Evolutionary conservation across 37 sponge, comb jelly and placozoan species (phyloP), one percentile per base, ranked within the genome.

Genomic region (Geodia barretti): DNA sequence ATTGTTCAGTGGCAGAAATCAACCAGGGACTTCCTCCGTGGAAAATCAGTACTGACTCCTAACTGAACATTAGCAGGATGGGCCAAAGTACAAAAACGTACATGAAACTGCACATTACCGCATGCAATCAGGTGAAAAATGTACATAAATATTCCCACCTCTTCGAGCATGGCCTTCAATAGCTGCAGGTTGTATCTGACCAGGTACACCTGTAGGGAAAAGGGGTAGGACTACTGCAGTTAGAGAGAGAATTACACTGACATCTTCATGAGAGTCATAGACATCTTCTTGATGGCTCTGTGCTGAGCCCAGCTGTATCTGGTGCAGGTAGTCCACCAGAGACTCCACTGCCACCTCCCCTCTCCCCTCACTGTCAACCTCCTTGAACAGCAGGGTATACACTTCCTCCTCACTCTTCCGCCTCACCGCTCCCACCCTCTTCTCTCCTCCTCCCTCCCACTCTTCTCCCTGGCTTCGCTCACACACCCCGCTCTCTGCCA

Each of bases 141-240:
- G n/a, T n/a, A n/a, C n/a, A n/a, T n/a, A n/a, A n/a, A n/a, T n/a
- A n/a, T n/a, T n/a, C 54, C 7, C 14, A 47, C 54, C 25, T 86
- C 80, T 47, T n/a, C n/a, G 32, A 88, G 40, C 89, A 88, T 88
- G 35, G 78, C 69, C 79, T 78, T 68, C 21, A 88, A 54, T 23
- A 83, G 63, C n/a, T 78, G 81, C 0, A 88, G 79, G 68, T 88
- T 78, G 77, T 88, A 88, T 37, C 65, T 38, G 38, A 81, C 60
- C 34, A 60, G 39, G 28, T 74, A 70, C 25, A 33, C 40, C 87
- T 87, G 73, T 47, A 17, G 54, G 7, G 7, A 47, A 47, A 14
- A 47, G 19, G 11, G 11, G 11, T 11, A 20, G 60, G 60, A 58
- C 11, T 58, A 19, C 60, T 58, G 11, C 19, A 11, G 11, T 20